Conservation (phyloP, 2,888 invertebrate genomes). For the Schizaphis graminum region DNA sequence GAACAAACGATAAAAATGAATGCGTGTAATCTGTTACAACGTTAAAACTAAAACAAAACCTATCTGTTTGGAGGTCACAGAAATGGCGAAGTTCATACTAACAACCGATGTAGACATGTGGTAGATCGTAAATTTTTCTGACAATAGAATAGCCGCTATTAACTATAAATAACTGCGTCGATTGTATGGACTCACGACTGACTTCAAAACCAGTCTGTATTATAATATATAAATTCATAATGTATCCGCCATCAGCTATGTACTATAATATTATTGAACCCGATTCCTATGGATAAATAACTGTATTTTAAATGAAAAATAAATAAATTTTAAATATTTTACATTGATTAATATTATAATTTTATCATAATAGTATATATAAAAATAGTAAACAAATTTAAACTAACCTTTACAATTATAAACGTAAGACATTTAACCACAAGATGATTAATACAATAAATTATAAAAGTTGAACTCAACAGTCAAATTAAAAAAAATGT, state of each 20-base stretch:
- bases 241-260: neutral
- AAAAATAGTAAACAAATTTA: neutral
- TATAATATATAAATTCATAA: neutral
- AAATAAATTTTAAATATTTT: neutral
- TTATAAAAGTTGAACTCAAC: neutral
- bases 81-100: neutral
- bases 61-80: neutral
- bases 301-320: neutral
- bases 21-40: neutral
- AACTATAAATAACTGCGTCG: conserved; percentile 2
- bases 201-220: neutral
- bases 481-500: no score
- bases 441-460: neutral
- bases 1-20: neutral
- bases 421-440: neutral
- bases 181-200: neutral
- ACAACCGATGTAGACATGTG: neutral
- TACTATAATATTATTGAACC: neutral
- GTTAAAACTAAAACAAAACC: neutral
- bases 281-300: neutral
- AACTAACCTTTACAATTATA: neutral
- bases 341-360: neutral
- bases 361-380: neutral
- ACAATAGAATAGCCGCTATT: conserved; percentile 9
- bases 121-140: conserved; percentile 2